Conservation (phyloP, 2,888 invertebrate genomes). For the Melinaea marsaeus region DNA sequence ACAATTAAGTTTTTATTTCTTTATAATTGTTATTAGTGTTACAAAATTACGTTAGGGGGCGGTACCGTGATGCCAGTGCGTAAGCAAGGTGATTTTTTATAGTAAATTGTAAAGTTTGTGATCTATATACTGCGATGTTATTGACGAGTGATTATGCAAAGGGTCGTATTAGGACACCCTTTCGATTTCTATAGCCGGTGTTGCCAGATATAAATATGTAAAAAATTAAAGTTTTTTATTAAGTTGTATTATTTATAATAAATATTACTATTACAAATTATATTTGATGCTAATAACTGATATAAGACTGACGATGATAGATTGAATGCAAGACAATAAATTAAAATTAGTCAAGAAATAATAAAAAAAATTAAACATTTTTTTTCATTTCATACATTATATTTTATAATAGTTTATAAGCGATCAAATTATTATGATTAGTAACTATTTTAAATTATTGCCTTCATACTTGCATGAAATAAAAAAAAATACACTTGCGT, state of each 20-base stretch:
- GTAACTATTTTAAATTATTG: too few species aligned
- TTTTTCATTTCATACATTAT: too few species aligned
- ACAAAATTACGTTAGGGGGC: conserved; percentile 71
- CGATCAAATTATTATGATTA: too few species aligned
- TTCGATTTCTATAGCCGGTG: conserved; percentile 8
- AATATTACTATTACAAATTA: conserved; percentile 2
- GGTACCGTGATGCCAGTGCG: conserved; percentile 84
- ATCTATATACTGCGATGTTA: conserved; percentile 22
- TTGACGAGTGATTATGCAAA: conserved; percentile 27
- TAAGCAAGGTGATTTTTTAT: conserved; percentile 81
- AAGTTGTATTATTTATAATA: conserved; percentile 17
- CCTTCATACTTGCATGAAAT: too few species aligned
- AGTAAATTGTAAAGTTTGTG: conserved; percentile 29
- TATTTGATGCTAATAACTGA: too few species aligned
- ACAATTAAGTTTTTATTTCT: conserved; percentile 61
- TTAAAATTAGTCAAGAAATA: too few species aligned
- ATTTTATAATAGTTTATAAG: too few species aligned
- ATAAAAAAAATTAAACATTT: too few species aligned
- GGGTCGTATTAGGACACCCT: conserved; percentile 16
- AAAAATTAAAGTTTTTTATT: conserved; percentile 18
- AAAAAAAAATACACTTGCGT: too few species aligned
- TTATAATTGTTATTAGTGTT: conserved; percentile 55
- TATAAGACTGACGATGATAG: too few species aligned
- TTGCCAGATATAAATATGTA: conserved; percentile 16
- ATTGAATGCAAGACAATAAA: too few species aligned